phyloP scores from a whole-genome alignment of 2,888 invertebrate genomes.

The Sesamia inferens region DNA sequence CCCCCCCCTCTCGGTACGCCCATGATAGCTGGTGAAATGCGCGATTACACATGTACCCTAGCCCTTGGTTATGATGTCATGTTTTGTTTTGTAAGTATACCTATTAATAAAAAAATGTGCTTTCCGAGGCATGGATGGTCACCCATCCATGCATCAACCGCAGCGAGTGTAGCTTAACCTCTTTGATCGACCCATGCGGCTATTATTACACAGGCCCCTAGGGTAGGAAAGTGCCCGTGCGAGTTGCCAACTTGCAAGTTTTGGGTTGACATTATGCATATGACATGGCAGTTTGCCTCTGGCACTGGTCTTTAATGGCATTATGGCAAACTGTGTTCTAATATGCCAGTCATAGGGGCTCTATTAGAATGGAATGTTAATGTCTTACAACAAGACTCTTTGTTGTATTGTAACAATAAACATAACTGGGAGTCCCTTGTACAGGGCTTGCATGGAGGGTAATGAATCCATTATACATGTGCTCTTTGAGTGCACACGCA shows the following conservation, averaged over 20 bases:
- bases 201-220: not conserved
- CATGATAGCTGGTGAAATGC: too few relatives aligned
- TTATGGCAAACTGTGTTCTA: not conserved
- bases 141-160: not conserved
- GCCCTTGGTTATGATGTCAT: too few relatives aligned
- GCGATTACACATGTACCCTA: too few relatives aligned
- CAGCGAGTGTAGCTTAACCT: not conserved
- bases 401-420: too few relatives aligned
- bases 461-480: too few relatives aligned
- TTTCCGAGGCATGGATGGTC: not conserved
- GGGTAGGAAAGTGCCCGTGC: not conserved
- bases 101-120: not conserved
- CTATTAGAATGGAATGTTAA: not conserved
- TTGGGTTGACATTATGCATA: constrained; percentile 1
- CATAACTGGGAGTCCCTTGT: too few relatives aligned
- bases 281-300: constrained; percentile 17
- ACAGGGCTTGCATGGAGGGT: too few relatives aligned
- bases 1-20: too few relatives aligned
- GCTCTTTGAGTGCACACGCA: too few relatives aligned
- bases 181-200: not conserved
- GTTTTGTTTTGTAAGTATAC: too few relatives aligned
- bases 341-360: not conserved
- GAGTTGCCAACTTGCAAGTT: constrained; percentile 8
- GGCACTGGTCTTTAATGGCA: not conserved
- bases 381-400: not conserved